Evolutionary conservation across 2,797 vertebrate species (phyloP).

Genomic region (Coranthus polyacanthus): DNA sequence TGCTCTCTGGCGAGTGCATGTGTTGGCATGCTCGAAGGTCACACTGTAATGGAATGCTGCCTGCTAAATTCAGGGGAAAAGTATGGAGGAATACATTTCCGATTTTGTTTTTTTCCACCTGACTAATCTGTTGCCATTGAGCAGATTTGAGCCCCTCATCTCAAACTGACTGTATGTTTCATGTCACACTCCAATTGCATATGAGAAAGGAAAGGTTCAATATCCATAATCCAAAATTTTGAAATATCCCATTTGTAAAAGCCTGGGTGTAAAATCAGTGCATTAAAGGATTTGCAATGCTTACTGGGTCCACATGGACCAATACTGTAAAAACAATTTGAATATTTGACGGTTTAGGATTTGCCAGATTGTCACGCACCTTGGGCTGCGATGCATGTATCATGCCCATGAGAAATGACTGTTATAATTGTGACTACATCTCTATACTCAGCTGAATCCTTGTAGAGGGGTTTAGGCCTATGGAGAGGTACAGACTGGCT

Average conservation of each 20-base stretch:
- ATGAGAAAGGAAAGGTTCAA: constrained; percentile 16
- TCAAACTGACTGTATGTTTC: constrained; percentile 21
- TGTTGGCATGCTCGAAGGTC: constrained; percentile 60
- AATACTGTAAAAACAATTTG: constrained; percentile 30
- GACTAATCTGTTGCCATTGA: constrained; percentile 18
- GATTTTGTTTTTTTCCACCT: constrained; percentile 28
- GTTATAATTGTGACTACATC: constrained; percentile 25
- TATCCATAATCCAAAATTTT: constrained; percentile 34
- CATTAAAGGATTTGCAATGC: constrained; percentile 37
- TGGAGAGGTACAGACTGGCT: constrained; percentile 41
- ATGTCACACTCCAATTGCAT: too few relatives aligned
- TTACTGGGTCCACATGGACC: neutral
- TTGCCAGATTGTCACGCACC: constrained; percentile 23
- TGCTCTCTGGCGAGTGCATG: constrained; percentile 34
- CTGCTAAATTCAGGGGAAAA: constrained; percentile 19
- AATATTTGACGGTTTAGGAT: constrained; percentile 16
- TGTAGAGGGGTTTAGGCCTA: constrained; percentile 50
- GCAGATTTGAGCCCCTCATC: constrained; percentile 33
- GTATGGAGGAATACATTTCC: constrained; percentile 27
- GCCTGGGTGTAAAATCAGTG: constrained; percentile 22
- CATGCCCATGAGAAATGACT: constrained; percentile 1
- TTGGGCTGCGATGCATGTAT: constrained; percentile 10
- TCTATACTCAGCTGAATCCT: constrained; percentile 33
- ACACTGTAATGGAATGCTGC: constrained; percentile 61
- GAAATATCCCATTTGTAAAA: constrained; percentile 36